Evolutionary conservation across 2,113 vertebrate species (phyloP).

Genomic region (Clarias macrocephalus): DNA sequence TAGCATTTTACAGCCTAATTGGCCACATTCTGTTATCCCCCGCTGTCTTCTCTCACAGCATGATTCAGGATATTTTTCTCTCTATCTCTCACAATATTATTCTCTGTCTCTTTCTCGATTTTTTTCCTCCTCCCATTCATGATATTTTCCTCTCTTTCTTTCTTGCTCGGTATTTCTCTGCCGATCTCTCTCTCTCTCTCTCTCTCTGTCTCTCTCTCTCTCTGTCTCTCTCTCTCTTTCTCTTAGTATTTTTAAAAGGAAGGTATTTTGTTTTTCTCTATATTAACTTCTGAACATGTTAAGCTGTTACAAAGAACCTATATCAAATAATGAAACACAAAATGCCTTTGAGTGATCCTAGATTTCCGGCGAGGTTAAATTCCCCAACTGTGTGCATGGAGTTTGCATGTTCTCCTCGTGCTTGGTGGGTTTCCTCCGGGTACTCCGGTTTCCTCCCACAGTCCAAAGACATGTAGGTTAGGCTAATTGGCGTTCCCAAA

Average conservation of each 20-base stretch:
- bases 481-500: no score
- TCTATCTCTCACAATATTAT: neutral
- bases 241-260: neutral
- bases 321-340: neutral
- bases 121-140: neutral
- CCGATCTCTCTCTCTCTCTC: neutral
- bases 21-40: conserved; percentile 33
- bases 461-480: no score
- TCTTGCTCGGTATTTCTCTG: neutral
- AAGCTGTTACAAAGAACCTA: neutral
- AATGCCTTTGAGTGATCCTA: neutral
- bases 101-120: neutral
- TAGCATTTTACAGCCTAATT: conserved; percentile 31
- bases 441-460: no score
- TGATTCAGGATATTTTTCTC: neutral
- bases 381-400: no score
- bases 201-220: neutral
- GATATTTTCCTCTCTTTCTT: neutral
- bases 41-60: conserved; percentile 18
- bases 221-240: neutral
- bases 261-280: neutral
- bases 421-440: no score
- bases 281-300: neutral
- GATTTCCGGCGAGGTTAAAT: no score
- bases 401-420: no score